These are phyloP conservation scores for Plebejus melissa DNA, from an alignment of 2,888 invertebrate species.

Conservation along the genomic window DNA sequence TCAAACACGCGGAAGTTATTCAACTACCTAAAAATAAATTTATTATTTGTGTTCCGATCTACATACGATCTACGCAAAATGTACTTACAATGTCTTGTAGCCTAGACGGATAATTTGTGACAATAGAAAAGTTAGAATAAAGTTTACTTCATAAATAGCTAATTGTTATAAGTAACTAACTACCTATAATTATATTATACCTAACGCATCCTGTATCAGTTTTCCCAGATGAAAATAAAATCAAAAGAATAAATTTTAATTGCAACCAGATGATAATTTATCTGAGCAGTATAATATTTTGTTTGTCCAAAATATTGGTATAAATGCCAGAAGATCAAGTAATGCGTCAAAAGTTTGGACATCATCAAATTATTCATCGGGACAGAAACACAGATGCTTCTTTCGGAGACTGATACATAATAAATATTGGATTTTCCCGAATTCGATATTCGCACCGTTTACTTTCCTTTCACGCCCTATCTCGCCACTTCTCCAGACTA, in stretches of 20 bases:
- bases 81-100: no score
- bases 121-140: no score
- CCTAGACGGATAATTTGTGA: no score
- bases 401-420: neutral
- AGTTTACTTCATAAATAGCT: no score
- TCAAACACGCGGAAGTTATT: no score
- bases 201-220: no score
- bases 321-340: neutral
- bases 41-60: no score
- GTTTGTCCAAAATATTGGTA: neutral
- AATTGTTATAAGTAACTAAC: no score
- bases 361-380: neutral
- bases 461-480: neutral
- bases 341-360: neutral
- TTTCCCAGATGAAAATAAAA: neutral
- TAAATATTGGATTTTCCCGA: conserved; percentile 2
- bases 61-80: no score
- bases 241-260: neutral
- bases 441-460: neutral
- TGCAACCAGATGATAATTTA: neutral
- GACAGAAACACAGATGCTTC: neutral
- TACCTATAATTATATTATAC: no score
- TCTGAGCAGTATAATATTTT: neutral
- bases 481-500: no score
- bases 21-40: no score